Conservation (phyloP, 2,113 vertebrate genomes). For the Cisticola juncidis region DNA sequence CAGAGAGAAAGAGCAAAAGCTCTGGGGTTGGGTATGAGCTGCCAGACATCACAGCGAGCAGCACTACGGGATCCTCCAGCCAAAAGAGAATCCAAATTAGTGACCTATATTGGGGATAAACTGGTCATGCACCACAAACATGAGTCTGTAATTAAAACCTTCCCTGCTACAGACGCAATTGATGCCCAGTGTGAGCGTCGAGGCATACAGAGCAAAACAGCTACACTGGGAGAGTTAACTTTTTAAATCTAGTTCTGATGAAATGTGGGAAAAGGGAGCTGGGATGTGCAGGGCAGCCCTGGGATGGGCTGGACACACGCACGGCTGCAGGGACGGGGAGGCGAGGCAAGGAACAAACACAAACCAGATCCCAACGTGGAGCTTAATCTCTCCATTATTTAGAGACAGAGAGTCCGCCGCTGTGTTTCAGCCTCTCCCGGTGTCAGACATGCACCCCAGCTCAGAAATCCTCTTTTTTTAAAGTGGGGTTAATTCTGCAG, state of each 20-base stretch:
- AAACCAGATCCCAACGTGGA: neutral
- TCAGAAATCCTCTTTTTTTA: neutral
- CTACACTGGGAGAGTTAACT: neutral
- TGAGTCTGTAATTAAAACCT: neutral
- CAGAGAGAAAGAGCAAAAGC: neutral
- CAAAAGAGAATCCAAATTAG: constrained; percentile 10
- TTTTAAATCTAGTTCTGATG: neutral
- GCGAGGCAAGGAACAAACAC: neutral
- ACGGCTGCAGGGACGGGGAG: neutral
- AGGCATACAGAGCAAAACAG: neutral
- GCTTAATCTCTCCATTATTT: neutral
- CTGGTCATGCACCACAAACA: neutral
- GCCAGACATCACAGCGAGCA: neutral
- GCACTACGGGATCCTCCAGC: neutral
- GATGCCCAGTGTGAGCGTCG: neutral
- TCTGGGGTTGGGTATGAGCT: neutral
- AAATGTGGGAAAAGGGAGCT: fast-evolving
- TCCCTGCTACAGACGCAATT: neutral
- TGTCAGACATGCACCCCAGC: neutral
- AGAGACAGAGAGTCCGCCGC: neutral
- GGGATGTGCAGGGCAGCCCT: neutral
- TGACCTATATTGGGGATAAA: constrained; percentile 13
- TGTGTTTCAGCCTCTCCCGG: neutral
- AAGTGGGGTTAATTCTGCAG: neutral
- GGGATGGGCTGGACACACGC: fast-evolving